phyloP scores from a whole-genome alignment of 2,888 invertebrate species.

The Prosapia bicincta region DNA sequence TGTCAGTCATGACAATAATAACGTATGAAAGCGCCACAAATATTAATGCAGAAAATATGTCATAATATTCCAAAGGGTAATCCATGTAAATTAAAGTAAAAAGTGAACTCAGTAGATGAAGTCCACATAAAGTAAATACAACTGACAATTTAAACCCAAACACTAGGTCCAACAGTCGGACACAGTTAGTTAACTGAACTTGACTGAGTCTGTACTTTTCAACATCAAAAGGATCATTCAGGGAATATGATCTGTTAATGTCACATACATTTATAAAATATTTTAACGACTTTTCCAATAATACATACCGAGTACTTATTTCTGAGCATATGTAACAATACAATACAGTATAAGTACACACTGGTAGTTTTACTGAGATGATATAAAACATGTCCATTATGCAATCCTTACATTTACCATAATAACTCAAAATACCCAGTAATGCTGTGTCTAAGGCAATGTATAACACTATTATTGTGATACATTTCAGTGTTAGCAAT shows the following conservation, averaged over 20 bases:
- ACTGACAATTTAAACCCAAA: background rate
- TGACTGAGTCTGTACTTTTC: background rate
- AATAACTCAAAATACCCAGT: background rate
- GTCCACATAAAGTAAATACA: background rate
- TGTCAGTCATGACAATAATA: background rate
- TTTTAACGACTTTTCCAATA: background rate
- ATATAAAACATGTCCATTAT: background rate
- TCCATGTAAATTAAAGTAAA: background rate
- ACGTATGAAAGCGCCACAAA: background rate
- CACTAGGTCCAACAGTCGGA: background rate
- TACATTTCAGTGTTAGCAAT: background rate
- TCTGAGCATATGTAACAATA: background rate
- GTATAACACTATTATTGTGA: background rate
- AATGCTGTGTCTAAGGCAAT: background rate
- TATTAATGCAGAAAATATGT: background rate
- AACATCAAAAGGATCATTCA: background rate
- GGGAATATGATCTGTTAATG: background rate
- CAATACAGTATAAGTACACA: background rate
- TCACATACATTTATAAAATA: background rate
- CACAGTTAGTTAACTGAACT: background rate
- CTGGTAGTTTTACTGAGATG: background rate
- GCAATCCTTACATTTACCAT: background rate
- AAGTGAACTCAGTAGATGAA: background rate
- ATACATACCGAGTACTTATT: background rate
- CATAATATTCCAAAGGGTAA: background rate